Evolutionary conservation across 2,888 invertebrate genomes (phyloP).

Genomic region (Drosophila multiciliata): DNA sequence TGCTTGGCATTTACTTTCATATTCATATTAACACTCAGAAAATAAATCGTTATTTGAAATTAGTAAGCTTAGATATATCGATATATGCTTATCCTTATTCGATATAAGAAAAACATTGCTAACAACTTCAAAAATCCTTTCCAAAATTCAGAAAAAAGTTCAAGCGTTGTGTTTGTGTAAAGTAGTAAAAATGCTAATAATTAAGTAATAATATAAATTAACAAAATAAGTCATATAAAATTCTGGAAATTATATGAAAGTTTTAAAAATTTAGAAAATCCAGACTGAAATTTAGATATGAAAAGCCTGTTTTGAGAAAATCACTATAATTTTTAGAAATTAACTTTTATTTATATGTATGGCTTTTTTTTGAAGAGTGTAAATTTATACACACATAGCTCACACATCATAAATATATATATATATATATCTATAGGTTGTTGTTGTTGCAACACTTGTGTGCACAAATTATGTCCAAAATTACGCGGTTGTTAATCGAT

Average conservation of each 20-base stretch:
- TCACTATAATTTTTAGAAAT: neutral
- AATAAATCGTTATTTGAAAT: neutral
- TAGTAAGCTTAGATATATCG: neutral
- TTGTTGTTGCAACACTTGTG: constrained; percentile 65
- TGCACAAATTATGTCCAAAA: constrained; percentile 72
- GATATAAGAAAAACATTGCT: neutral
- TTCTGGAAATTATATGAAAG: neutral
- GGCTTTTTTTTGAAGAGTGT: neutral
- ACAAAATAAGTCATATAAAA: neutral
- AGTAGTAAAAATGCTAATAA: neutral
- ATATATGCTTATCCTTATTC: neutral
- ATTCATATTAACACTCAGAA: neutral
- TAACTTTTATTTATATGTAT: neutral
- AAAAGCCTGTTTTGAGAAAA: too few species aligned
- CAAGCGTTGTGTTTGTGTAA: neutral
- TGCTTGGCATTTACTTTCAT: constrained; percentile 64
- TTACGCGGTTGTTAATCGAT: constrained; percentile 74
- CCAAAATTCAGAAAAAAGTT: neutral
- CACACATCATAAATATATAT: neutral
- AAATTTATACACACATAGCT: neutral
- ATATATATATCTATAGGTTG: constrained; percentile 21
- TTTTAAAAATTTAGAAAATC: too few species aligned
- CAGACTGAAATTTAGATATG: too few species aligned
- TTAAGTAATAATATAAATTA: neutral
- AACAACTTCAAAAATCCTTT: neutral